Conservation (phyloP, 1,140 invertebrate species). For the Teleogryllus occipitalis region DNA sequence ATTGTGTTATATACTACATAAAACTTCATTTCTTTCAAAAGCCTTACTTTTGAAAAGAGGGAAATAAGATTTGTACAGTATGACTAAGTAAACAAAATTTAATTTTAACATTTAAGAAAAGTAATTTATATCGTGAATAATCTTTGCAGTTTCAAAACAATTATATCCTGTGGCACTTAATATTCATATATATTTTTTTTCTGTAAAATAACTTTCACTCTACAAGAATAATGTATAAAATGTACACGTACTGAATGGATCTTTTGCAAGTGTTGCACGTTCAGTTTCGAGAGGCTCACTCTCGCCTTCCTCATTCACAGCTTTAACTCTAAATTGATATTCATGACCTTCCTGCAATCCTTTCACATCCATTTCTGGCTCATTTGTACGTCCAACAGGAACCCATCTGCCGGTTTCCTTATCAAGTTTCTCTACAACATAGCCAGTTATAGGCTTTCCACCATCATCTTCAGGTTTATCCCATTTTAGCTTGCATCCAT, state of each 20-base stretch:
- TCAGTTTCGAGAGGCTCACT: slow-evolving; percentile 90
- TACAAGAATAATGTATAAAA: background rate
- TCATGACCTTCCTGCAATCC: slow-evolving; percentile 88
- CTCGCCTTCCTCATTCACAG: slow-evolving; percentile 96
- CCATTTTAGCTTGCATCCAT: slow-evolving; percentile 88
- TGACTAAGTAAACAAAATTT: too few relatives aligned
- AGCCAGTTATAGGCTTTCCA: slow-evolving; percentile 90
- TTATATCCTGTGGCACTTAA: too few relatives aligned
- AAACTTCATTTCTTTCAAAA: too few relatives aligned
- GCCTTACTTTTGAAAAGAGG: too few relatives aligned
- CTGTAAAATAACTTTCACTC: too few relatives aligned
- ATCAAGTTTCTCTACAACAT: slow-evolving; percentile 95
- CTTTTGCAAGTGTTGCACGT: slow-evolving; percentile 77
- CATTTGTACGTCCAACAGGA: slow-evolving; percentile 71
- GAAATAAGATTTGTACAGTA: too few relatives aligned
- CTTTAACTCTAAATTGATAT: slow-evolving; percentile 94
- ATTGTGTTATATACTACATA: too few relatives aligned
- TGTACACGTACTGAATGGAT: slow-evolving; percentile 70
- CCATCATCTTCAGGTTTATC: slow-evolving; percentile 97
- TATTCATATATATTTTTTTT: too few relatives aligned
- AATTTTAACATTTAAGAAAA: too few relatives aligned
- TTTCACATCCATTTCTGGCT: slow-evolving; percentile 84
- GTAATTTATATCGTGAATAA: too few relatives aligned
- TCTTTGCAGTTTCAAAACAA: too few relatives aligned
- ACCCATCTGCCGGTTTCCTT: slow-evolving; percentile 87